These are phyloP conservation scores for Scaptomyza montana DNA, from an alignment of 1,140 invertebrate species.

Conservation along the genomic window DNA sequence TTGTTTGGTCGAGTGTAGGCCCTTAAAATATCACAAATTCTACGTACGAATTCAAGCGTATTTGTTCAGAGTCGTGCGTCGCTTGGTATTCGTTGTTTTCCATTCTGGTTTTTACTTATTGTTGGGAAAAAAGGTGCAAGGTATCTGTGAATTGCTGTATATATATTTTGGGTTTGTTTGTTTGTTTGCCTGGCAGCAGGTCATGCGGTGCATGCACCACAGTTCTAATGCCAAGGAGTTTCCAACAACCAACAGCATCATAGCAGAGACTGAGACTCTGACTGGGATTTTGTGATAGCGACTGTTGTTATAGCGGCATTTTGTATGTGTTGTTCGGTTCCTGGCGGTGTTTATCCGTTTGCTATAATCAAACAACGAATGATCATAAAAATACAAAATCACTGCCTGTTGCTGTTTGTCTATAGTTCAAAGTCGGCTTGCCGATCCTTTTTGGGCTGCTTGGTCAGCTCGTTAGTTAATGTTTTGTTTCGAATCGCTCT, in stretches of 20 bases:
- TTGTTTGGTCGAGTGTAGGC: conserved; percentile 21
- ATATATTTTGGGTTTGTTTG: conserved; percentile 53
- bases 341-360: conserved; percentile 63
- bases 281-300: conserved; percentile 11
- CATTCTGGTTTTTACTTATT: conserved; percentile 23
- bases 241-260: conserved; percentile 29
- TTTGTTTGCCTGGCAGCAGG: conserved; percentile 46
- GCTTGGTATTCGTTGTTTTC: conserved; percentile 44
- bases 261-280: conserved; percentile 11
- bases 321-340: conserved; percentile 24
- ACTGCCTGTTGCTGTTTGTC: conserved; percentile 8
- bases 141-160: conserved; percentile 38
- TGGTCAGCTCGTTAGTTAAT: conserved; percentile 50
- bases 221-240: conserved; percentile 17
- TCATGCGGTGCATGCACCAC: conserved; percentile 32
- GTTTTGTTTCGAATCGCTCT: conserved; percentile 8
- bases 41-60: conserved; percentile 44
- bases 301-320: conserved; percentile 40
- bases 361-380: conserved; percentile 76
- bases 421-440: conserved; percentile 61
- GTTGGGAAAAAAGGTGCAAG: conserved; percentile 45
- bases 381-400: conserved; percentile 64
- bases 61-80: conserved; percentile 69
- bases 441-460: conserved; percentile 48
- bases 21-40: conserved; percentile 41